Evolutionary conservation across 2,797 vertebrate species (phyloP), one percentile per base, ranked within the genome.

Genomic region (Buphagus erythrorhynchus): DNA sequence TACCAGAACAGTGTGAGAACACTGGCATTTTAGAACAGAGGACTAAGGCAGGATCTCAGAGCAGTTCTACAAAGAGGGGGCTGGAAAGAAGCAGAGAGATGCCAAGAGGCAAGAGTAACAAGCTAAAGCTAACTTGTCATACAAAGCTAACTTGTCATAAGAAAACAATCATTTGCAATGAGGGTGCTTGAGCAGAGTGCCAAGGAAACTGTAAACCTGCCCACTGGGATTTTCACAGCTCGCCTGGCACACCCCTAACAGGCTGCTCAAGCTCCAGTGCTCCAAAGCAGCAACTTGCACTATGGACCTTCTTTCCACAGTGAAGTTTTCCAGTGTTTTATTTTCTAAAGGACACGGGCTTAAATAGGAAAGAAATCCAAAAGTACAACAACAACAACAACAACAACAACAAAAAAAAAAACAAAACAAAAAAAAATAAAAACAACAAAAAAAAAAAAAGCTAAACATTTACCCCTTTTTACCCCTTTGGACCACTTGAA

Each of bases 131-230:
- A 66, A 69, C 42, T 1, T 59, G 40, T 49, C 7, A 8, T 13
- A 45, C 0, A 0, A 63, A 42, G 38, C 17, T 48, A 63, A 67
- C 31, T 0, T 63, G n/a, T 52, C 13, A 11, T 8, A 68, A 25
- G 10, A 22, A 75, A 73, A 61, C 58, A 52, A 43, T 31, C 25
- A n/a, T 82, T 52, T 13, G 3, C 38, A 71, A 43, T 1, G 17
- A 69, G 21, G 29, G 26, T 29, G 31, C 54, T 46, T 28, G 20
- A 73, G 79, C 33, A 79, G 36, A 15, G 31, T 77, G 29, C 33
- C 66, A 61, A 31, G 36, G 33, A 74, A 46, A 38, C 42, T 4
- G 2, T 36, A 54, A 68, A 68, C 45, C 11, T 2, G 1, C 24
- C 36, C 75, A 20, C 1, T 18, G 40, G 40, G 55, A 68, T 59